These are phyloP conservation scores for Perccottus glenii DNA, from an alignment of 2,113 vertebrate species.

Conservation along the genomic window DNA sequence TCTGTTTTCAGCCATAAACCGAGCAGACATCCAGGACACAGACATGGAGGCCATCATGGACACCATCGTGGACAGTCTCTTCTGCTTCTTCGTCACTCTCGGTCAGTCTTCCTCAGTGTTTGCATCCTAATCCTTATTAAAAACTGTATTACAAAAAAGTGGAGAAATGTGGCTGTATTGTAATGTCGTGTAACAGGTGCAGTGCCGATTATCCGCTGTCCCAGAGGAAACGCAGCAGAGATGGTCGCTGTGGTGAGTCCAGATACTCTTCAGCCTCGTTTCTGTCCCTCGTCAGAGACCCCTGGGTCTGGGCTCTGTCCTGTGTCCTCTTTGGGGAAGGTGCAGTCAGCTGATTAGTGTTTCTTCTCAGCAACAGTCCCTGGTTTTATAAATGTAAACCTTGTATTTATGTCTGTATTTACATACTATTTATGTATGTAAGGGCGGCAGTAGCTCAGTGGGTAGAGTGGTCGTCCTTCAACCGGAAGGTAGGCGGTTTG, in stretches of 20 bases:
- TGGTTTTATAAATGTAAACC: too few relatives aligned
- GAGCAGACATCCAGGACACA: conserved; percentile 93
- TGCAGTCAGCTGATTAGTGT: too few relatives aligned
- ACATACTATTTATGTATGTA: too few relatives aligned
- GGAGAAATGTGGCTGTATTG: conserved; percentile 37
- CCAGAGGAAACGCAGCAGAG: conserved; percentile 96
- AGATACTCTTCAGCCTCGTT: neutral
- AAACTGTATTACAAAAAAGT: too few relatives aligned
- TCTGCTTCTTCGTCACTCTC: conserved; percentile 98
- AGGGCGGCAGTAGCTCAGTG: too few relatives aligned
- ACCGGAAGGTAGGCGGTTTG: too few relatives aligned
- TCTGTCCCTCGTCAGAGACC: too few relatives aligned
- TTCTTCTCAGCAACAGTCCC: too few relatives aligned
- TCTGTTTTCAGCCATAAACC: conserved; percentile 85
- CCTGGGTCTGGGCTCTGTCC: too few relatives aligned
- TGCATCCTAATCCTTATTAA: neutral
- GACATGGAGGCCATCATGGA: conserved; percentile 99
- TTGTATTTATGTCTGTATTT: too few relatives aligned
- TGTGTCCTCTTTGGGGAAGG: too few relatives aligned
- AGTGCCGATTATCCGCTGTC: conserved; percentile 96
- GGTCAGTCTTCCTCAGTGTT: conserved; percentile 79
- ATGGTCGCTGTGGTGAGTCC: conserved; percentile 96
- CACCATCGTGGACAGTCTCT: conserved; percentile 97
- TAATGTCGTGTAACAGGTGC: conserved; percentile 81
- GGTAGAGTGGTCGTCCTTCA: too few relatives aligned